Evolutionary conservation across 2,113 vertebrate genomes (phyloP), one percentile per base, ranked within the genome.

Genomic region (Neogobius melanostomus): DNA sequence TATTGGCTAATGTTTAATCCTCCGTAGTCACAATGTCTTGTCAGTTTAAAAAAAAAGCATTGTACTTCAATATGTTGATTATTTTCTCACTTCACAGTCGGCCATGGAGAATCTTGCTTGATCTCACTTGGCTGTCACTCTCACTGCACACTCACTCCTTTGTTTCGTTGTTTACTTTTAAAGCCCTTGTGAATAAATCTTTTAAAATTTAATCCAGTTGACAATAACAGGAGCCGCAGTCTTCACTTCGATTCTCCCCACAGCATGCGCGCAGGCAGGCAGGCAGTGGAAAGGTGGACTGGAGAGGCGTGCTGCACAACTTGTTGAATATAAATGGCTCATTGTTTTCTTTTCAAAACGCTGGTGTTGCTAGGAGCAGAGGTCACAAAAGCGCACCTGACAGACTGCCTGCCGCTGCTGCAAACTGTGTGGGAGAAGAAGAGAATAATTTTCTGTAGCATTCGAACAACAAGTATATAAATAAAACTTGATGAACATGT

Each of bases 321-420:
- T 76, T 79, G 80, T 86, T 86, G 85, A 84, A 86, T 88, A 69
- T 78, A 79, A 86, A 85, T 76, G 79, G 62, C 66, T 72, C 11
- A 10, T 74, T 82, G 79, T 72, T 84, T 78, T 60, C 42, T 21
- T 69, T 73, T 80, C 64, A 53, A 12, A 60, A 64, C 71, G 14
- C 51, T 0, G 12, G 43, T 66, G 79, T 66, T 60, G 64, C 8
- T 14, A 8, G 11, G 63, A 54, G 69, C 54, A 8, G 52, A 1
- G 51, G 72, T 82, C 75, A 76, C 47, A 46, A 76, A 68, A 75
- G 15, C 66, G 57, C 53, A 51, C 54, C 69, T 77, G 72, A 63
- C 64, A 53, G 61, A 69, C 69, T 71, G 65, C 74, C 51, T 61
- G 69, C 16, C 52, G 53, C 53, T 64, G 44, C 50, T 62, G 14